Evolutionary conservation across 1,140 invertebrate species (phyloP), one percentile per base, ranked within the genome.

Genomic region (Lordiphosa clarofinis): DNA sequence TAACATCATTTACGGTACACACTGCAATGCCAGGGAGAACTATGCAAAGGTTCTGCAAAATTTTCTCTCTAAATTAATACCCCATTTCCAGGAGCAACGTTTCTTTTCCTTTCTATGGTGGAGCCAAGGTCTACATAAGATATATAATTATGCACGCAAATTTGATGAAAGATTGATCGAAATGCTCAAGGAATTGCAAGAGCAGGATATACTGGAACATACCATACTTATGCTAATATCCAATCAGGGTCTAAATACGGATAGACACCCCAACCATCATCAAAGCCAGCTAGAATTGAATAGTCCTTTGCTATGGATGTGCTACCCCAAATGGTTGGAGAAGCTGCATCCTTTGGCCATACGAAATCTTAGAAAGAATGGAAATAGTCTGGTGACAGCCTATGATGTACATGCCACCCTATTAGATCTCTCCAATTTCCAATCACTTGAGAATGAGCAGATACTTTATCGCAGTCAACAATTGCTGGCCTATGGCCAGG

Each of bases 221-320:
- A 92, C 93, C 0, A 88, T 94, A 60, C 74, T 98, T 0, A 90
- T 98, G 11, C 91, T 97, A 9, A 90, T 97, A 64, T 97, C 96
- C 70, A 97, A 98, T 88, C 97, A 98, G 88, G 97, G 97, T 0
- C 94, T 97, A 74, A 88, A 96, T 19, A 97, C 94, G 87, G 90
- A 10, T 92, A 11, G 79, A 93, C 38, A 88, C 91, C 59, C 6
- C 39, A 1, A 8, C 8, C 78, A 92, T 93, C 54, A 38, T 12
- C 56, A 50, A 13, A 97, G 96, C 0, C 93, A 43, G 94, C 87
- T 91, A 96, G 97, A 99, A 88, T 96, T 97, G 86, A 89, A 96
- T 40, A 87, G 97, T 10, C 97, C 97, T 0, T 94, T 97, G 68
- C 90, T 96, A 13, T 94, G 94, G 63, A 87, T 97, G 3, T 90